phyloP scores from a whole-genome alignment of 2,797 vertebrate species.

The Bufotes viridis region DNA sequence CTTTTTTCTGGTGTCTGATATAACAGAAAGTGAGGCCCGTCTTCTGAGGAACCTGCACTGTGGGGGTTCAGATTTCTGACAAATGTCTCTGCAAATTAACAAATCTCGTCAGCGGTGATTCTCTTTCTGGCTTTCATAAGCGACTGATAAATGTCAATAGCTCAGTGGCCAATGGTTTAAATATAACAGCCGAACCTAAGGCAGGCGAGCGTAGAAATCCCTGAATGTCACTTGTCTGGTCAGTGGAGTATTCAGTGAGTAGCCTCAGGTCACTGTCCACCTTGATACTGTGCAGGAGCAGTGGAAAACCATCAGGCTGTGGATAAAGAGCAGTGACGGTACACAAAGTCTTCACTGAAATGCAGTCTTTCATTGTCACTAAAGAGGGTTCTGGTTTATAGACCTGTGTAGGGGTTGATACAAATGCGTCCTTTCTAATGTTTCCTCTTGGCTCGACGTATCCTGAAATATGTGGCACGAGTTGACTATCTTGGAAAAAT shows the following conservation, averaged over 20 bases:
- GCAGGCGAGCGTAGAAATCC: conserved; percentile 3
- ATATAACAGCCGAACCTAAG: conserved; percentile 15
- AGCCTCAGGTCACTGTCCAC: conserved; percentile 12
- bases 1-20: background rate
- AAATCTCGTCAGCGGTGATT: background rate
- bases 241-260: background rate
- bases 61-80: background rate
- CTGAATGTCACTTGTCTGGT: conserved; percentile 40
- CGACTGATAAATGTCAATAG: conserved; percentile 26
- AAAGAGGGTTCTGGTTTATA: background rate
- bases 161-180: conserved; percentile 24
- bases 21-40: background rate
- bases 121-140: conserved; percentile 8
- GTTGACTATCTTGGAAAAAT: too few relatives aligned
- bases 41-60: background rate
- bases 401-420: background rate
- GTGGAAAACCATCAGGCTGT: background rate
- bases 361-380: background rate
- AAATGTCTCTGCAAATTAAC: conserved; percentile 24
- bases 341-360: background rate
- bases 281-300: conserved; percentile 2
- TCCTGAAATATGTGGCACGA: too few relatives aligned
- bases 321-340: background rate
- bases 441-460: too few relatives aligned
- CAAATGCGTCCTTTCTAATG: too few relatives aligned